Conservation (phyloP, 1,140 invertebrate species). For the Leptonema lineaticorne region DNA sequence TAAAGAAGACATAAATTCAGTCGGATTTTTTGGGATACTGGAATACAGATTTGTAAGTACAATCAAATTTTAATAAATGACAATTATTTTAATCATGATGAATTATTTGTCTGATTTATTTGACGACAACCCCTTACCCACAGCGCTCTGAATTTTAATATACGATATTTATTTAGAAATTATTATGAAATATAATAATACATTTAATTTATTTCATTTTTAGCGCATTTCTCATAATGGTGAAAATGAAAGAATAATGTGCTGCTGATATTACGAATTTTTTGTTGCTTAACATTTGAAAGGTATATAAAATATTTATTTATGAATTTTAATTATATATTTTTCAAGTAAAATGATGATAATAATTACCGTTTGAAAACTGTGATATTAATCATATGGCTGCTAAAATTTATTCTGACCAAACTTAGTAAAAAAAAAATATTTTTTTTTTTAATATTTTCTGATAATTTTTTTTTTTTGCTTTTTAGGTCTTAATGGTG, state of each 20-base stretch:
- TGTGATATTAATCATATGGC: slow-evolving; percentile 38
- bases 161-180: not conserved
- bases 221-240: no score
- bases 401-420: slow-evolving; percentile 32
- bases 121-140: slow-evolving; percentile 40
- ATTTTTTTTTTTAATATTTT: no score
- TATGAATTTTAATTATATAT: not conserved
- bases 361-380: slow-evolving; percentile 43
- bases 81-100: slow-evolving; percentile 32
- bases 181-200: no score
- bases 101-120: slow-evolving; percentile 35
- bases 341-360: slow-evolving; percentile 35
- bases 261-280: no score
- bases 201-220: no score
- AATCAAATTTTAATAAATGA: not conserved
- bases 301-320: slow-evolving; percentile 15
- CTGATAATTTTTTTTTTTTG: no score
- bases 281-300: no score
- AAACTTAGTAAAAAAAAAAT: no score
- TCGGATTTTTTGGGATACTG: no score
- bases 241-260: no score
- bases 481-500: no score
- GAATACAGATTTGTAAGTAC: no score
- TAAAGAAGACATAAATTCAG: not conserved
- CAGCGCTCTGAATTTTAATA: slow-evolving; percentile 38